A percentile compares a stretch with the other conserved stretches of the same genome.
Conservation (phyloP, 2,888 invertebrate genomes). For the Meliscaeva auricollis region DNA sequence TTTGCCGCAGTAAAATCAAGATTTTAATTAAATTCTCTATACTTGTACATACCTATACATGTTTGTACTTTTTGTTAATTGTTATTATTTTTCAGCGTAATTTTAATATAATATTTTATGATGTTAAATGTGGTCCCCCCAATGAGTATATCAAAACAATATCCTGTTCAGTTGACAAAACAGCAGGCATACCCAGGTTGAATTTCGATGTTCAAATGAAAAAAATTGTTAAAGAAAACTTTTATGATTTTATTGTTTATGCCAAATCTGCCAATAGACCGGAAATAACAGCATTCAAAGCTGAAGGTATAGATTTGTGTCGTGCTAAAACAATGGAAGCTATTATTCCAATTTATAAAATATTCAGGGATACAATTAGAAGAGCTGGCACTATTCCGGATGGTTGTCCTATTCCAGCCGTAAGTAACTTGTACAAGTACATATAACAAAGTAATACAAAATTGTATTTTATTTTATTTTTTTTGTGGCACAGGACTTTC, state of each 20-base stretch:
- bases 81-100: not conserved
- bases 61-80: not conserved
- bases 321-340: not conserved
- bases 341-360: not conserved
- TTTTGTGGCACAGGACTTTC: constrained; percentile 10
- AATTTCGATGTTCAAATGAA: constrained; percentile 1
- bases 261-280: not conserved
- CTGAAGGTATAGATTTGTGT: not conserved
- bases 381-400: not conserved
- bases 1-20: not conserved
- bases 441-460: no score
- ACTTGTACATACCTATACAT: no score
- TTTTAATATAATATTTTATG: not conserved
- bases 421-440: no score
- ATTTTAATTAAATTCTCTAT: no score
- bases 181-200: not conserved
- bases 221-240: not conserved
- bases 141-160: not conserved
- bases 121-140: not conserved
- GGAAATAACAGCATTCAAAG: not conserved
- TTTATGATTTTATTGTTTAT: not conserved
- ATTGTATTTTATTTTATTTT: not conserved
- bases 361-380: not conserved
- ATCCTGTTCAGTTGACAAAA: constrained; percentile 3
- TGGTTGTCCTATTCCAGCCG: constrained; percentile 16